Percentiles rank a stretch among this genome's conserved stretches.
Evolutionary conservation across 2,113 vertebrate species (phyloP).

Genomic region (Pelusios castaneus): DNA sequence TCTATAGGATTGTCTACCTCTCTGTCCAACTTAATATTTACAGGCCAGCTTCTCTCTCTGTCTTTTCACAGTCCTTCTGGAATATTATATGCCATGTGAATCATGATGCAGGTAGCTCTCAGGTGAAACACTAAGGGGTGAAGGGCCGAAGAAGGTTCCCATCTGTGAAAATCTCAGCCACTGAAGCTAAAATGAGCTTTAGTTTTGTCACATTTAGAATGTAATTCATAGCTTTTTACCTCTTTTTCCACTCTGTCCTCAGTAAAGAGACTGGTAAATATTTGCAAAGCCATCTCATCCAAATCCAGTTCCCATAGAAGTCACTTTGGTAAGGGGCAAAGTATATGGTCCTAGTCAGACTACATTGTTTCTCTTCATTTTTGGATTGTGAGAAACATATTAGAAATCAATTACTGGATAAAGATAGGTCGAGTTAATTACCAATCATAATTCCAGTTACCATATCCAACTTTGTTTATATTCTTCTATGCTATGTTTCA

Average conservation of each 20-base stretch:
- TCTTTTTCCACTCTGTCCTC: not conserved
- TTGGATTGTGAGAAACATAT: not conserved
- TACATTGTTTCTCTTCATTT: not conserved
- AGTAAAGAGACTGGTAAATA: not conserved
- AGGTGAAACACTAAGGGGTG: not conserved
- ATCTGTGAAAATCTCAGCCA: not conserved
- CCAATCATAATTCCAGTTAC: not conserved
- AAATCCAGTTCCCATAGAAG: not conserved
- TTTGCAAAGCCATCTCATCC: not conserved
- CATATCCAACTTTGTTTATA: not conserved
- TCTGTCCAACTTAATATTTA: not conserved
- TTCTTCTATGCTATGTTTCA: not conserved
- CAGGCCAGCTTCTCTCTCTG: not conserved
- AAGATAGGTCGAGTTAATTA: not conserved
- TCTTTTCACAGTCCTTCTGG: not conserved
- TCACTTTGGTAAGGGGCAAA: not conserved
- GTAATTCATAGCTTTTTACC: not conserved
- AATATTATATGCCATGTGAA: not conserved
- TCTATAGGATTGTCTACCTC: not conserved
- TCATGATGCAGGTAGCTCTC: not conserved
- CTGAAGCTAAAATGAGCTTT: not conserved
- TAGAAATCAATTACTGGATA: not conserved
- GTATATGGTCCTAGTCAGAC: not conserved
- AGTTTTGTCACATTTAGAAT: not conserved
- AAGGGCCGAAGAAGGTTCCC: not conserved